Evolutionary conservation across 2,888 invertebrate species (phyloP).

Genomic region (Psylliodes chrysocephalus): DNA sequence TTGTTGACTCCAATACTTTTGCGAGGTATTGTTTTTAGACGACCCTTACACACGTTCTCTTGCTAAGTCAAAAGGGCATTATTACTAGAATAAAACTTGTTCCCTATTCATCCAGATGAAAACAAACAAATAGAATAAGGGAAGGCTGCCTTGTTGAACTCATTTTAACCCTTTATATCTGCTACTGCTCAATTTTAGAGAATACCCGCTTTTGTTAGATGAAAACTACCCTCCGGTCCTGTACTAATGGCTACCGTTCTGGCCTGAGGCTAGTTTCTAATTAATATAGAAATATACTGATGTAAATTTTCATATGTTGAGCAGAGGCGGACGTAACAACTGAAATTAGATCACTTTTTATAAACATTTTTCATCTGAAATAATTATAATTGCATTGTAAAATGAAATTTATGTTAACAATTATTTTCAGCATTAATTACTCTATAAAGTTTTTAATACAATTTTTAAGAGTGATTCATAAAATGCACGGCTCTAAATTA

Average conservation of each 20-base stretch:
- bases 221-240: conserved; percentile 22
- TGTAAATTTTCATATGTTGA: conserved; percentile 8
- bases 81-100: neutral
- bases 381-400: no score
- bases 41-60: neutral
- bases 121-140: conserved; percentile 28
- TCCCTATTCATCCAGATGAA: conserved; percentile 6
- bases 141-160: conserved; percentile 28
- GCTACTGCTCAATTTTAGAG: conserved; percentile 28
- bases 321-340: neutral
- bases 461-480: no score
- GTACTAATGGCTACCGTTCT: conserved; percentile 32
- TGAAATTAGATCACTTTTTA: neutral
- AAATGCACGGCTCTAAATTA: no score
- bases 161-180: conserved; percentile 28
- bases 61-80: neutral
- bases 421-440: no score
- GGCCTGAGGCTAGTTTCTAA: conserved; percentile 18
- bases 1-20: no score
- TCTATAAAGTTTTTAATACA: no score
- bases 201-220: conserved; percentile 23
- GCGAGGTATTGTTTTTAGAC: no score
- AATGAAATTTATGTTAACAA: no score
- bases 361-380: no score
- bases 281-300: conserved; percentile 28